Base-by-base conservation (phyloP, 2,797 vertebrate species). In the Scyliorhinus canicula region DNA sequence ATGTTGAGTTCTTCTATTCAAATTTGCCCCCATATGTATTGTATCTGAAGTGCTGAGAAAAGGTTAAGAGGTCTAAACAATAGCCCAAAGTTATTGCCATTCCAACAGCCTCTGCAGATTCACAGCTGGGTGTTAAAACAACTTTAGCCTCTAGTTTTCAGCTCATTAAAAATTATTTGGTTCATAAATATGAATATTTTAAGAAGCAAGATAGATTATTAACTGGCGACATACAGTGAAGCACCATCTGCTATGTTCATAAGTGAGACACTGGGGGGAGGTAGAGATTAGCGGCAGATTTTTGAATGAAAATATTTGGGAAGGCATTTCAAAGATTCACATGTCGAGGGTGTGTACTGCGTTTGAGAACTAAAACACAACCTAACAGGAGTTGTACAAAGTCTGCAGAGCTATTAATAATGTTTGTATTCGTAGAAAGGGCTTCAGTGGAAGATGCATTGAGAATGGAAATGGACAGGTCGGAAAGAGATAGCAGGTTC, bases 91-190 rank as follows among this genome's bases (percentile, higher is more conserved):
- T 69, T 69, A 94, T 71, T 94, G 93, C 52, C 93, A 69, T 71
- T 69, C 93, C 14, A 2, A 21, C 12, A 74, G 50, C 67, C 93
- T 71, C 44, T 35, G 28, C 67, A 94, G 93, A 94, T 74, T 94
- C 93, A 94, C 44, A 94, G 65, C 63, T 94, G 93, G 44, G 93
- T 35, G 93, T 94, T 94, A 52, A 50, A 94, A 74, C 93, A 35
- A 52, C 65, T n/a, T 94, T 94, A 71, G 93, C 93, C 50, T 52
- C 44, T 71, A 69, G 47, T 94, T 94, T 94, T 52, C 24, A 74
- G 31, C 93, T 94, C 93, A 94, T 93, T 93, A 71, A 93, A 86
- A 93, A 52, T 71, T 52, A 93, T 94, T 94, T 94, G 47, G 67
- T 71, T 71, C 65, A 74, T 71, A 74, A 91, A 91, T 91, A 31